A percentile compares a stretch with the other conserved stretches of the same genome.
Conservation (phyloP, 2,113 vertebrate genomes). For the Alces alces region DNA sequence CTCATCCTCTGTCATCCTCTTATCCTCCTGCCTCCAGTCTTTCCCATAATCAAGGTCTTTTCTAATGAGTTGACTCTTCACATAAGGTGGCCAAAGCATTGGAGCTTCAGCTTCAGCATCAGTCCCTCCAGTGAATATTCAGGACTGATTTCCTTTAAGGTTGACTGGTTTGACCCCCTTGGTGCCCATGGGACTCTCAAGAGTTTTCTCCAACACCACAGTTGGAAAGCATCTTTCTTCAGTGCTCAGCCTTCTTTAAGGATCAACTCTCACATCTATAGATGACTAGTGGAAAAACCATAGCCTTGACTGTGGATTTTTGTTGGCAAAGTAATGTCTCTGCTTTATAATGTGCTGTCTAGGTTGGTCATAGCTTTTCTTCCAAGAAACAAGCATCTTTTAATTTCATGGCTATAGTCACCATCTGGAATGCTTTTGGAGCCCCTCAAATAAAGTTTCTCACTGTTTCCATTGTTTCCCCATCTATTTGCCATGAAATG, state of each 20-base stretch:
- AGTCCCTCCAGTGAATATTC: not conserved
- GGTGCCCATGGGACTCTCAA: not conserved
- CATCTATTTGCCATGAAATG: not conserved
- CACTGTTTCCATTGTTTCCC: not conserved
- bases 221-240: not conserved
- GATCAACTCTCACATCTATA: not conserved
- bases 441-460: not conserved
- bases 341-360: not conserved
- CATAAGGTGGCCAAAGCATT: not conserved
- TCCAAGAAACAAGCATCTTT: not conserved
- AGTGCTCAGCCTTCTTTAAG: not conserved
- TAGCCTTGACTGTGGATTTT: not conserved
- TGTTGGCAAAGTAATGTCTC: not conserved
- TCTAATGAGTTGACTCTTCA: not conserved
- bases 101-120: not conserved
- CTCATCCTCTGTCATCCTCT: not conserved
- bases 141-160: not conserved
- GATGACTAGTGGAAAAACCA: not conserved
- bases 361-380: not conserved
- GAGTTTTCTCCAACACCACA: not conserved
- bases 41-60: not conserved
- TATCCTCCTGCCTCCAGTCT: not conserved
- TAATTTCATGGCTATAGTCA: not conserved
- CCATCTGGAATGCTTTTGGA: not conserved
- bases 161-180: not conserved